Evolutionary conservation across 2,888 invertebrate genomes (phyloP).

Genomic region (Aelia acuminata): DNA sequence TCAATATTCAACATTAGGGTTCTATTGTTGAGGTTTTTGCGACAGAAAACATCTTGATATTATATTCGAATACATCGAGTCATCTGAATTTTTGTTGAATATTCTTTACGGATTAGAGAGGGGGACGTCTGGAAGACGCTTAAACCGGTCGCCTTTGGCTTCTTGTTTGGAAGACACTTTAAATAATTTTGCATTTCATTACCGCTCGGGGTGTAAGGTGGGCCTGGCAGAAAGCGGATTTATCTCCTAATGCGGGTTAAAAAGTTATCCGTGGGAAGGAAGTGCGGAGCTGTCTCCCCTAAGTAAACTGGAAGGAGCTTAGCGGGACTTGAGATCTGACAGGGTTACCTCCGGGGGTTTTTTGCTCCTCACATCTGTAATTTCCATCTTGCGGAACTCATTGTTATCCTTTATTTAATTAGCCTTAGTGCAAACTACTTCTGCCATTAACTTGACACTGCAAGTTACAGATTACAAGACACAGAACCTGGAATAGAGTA

Average conservation of each 20-base stretch:
- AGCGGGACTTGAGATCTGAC: conserved; percentile 25
- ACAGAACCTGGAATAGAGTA: no score
- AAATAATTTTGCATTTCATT: conserved; percentile 65
- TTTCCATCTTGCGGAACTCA: background rate
- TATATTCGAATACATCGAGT: background rate
- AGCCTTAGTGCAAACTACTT: background rate
- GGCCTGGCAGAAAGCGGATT: conserved; percentile 52
- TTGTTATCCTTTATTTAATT: background rate
- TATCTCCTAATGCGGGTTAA: conserved; percentile 57
- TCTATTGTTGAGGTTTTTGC: background rate
- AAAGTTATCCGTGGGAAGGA: conserved; percentile 58
- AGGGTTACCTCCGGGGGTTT: background rate
- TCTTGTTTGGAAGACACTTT: conserved; percentile 60
- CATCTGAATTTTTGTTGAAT: conserved; percentile 5
- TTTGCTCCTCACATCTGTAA: background rate
- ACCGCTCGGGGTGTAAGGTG: conserved; percentile 18
- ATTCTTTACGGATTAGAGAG: background rate
- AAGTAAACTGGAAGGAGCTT: conserved; percentile 45
- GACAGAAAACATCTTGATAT: background rate
- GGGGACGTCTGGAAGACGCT: background rate
- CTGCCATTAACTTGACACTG: background rate
- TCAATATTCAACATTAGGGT: background rate
- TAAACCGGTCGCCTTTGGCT: conserved; percentile 15
- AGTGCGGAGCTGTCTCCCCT: conserved; percentile 35
- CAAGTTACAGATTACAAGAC: no score